Base-by-base conservation (phyloP, 1,140 invertebrate genomes). In the Drosophila tristis region DNA sequence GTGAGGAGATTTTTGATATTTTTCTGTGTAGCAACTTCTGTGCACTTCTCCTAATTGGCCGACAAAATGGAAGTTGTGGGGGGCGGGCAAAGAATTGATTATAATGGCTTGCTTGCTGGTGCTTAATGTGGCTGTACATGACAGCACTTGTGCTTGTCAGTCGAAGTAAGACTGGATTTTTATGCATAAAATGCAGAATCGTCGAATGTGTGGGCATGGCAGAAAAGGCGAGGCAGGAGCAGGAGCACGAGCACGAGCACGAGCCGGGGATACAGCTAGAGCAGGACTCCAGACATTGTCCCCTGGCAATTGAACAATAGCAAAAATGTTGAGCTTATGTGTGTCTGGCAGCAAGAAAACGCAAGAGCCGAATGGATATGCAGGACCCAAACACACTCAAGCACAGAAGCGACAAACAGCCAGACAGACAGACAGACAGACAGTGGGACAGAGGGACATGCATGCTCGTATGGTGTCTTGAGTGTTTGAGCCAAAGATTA, bases 401-500 rank as follows among this genome's bases (percentile, higher is more conserved):
- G 49, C 63, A 51, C 49, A 57, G 11, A 31, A 7, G 29, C 6
- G 6, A 29, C 29, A 29, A 5, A 29, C 2, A 29, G 29, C 8
- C 29, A 29, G 29, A 29, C 7, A 29, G 7, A 6, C 31, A 31
- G 31, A 39, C 9, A 11, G 35, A 4, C 4, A 47, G 29, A 81
- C 35, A 59, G 31, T 3, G 35, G 35, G 4, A 13, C 26, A 7
- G 26, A 29, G 26, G 45, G 35, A 80, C 43, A 59, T 23, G 57
- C 47, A 67, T 65, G 65, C 62, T 61, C 25, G 48, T 50, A 48
- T 72, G 42, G 25, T 54, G 54, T 74, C 67, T 89, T 84, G 76
- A 89, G 84, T 90, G 80, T 84, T 84, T 89, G 85, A 89, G 79
- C 79, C 84, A 87, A 80, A 87, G 84, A 87, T 87, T 87, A 87